Evolutionary conservation across 30 jellyfish, hydroid and myxozoan species (phyloP).

Genomic region (Rhopilema esculentum): DNA sequence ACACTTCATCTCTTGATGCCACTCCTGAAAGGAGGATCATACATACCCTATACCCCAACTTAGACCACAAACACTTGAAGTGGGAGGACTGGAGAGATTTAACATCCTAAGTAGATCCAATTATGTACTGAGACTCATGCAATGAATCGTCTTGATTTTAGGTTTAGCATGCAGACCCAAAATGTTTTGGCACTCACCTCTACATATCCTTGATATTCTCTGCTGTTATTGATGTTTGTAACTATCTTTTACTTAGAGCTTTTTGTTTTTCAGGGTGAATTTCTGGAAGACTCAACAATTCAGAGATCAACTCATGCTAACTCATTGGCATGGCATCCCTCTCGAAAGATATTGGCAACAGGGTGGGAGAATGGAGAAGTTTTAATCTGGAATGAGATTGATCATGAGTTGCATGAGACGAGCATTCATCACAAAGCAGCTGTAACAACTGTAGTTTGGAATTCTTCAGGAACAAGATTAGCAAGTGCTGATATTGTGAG

Average conservation of each 20-base stretch:
- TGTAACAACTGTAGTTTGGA: conserved; percentile 82
- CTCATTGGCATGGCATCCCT: conserved; percentile 91
- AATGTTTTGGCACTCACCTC: no score
- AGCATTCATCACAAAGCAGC: conserved; percentile 76
- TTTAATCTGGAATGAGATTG: conserved; percentile 93
- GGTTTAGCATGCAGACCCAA: no score
- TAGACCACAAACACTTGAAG: no score
- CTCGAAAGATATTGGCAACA: conserved; percentile 87
- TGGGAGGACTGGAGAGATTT: no score
- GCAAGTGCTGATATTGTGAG: conserved; percentile 87
- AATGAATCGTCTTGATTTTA: no score
- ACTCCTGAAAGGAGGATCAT: no score
- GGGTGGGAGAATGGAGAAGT: conserved; percentile 96
- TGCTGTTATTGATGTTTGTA: no score
- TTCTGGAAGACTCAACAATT: conserved; percentile 79
- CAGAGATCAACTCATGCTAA: conserved; percentile 70
- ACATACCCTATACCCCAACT: no score
- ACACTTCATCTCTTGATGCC: no score
- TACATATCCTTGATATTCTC: no score
- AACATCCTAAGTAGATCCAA: no score
- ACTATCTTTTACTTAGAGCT: not conserved
- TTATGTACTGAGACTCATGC: no score
- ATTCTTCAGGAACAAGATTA: conserved; percentile 92
- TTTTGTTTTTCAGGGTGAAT: conserved; percentile 79
- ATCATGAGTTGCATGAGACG: conserved; percentile 90